Evolutionary conservation across 2,797 vertebrate genomes (phyloP).

Genomic region (Onychomys torridus): DNA sequence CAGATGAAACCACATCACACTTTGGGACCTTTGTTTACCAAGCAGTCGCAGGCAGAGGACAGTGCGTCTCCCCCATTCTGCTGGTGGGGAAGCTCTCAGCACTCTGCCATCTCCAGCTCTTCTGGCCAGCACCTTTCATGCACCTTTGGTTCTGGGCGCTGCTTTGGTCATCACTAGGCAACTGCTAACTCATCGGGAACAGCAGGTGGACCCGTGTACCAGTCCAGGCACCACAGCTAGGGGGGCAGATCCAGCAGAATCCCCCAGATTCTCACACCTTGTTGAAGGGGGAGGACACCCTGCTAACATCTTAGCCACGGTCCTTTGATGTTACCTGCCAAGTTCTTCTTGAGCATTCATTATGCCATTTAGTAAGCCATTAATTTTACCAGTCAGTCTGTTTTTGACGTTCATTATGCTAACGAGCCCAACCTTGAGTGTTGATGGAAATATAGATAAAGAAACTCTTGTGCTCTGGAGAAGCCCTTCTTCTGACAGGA

Average conservation of each 20-base stretch:
- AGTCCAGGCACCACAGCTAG: neutral
- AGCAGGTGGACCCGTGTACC: neutral
- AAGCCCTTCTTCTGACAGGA: neutral
- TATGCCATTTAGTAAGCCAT: neutral
- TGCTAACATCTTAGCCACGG: neutral
- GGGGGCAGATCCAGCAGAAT: neutral
- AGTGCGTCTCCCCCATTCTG: neutral
- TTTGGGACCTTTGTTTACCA: neutral
- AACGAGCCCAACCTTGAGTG: neutral
- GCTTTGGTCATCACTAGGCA: neutral
- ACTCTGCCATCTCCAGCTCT: neutral
- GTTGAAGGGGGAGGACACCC: neutral
- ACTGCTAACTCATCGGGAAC: neutral
- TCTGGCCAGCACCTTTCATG: neutral
- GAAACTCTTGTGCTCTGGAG: neutral
- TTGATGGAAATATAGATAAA: neutral
- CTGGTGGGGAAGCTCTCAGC: neutral
- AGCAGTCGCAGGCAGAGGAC: neutral
- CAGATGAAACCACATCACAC: neutral
- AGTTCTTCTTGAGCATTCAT: neutral
- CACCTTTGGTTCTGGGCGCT: neutral
- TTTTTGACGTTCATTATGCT: slow-evolving; percentile 34
- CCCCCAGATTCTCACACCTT: neutral
- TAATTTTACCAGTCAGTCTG: slow-evolving; percentile 13
- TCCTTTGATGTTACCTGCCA: neutral